Evolutionary conservation across 2,113 vertebrate genomes (phyloP).

Genomic region (Vanacampus margaritifer): DNA sequence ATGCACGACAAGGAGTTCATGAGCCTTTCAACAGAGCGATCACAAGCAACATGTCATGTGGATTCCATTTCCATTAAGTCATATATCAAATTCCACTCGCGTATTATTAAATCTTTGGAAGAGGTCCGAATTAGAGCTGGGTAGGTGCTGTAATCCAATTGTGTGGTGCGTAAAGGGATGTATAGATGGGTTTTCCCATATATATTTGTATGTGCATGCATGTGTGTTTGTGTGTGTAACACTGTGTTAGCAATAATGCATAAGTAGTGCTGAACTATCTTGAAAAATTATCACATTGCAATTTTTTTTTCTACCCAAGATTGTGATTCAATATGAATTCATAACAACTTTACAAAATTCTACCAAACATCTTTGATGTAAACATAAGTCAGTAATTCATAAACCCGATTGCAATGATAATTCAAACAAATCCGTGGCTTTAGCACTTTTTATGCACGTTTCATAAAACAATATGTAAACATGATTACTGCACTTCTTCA

Average conservation of each 20-base stretch:
- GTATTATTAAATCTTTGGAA: slow-evolving; percentile 75
- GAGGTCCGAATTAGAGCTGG: slow-evolving; percentile 44
- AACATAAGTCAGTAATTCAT: too few relatives aligned
- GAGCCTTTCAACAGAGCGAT: slow-evolving; percentile 48
- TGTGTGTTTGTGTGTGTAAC: background rate
- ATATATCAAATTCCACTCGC: slow-evolving; percentile 70
- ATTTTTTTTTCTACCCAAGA: too few relatives aligned
- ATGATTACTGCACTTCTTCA: too few relatives aligned
- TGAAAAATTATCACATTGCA: too few relatives aligned
- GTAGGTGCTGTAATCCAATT: slow-evolving; percentile 69
- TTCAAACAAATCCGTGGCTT: too few relatives aligned
- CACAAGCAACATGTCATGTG: slow-evolving; percentile 74
- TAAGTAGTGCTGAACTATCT: background rate
- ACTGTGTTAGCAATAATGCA: background rate
- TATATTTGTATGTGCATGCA: background rate
- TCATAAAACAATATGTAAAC: too few relatives aligned
- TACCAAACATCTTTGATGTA: too few relatives aligned
- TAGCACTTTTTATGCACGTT: too few relatives aligned
- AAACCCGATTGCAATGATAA: too few relatives aligned
- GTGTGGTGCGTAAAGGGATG: slow-evolving; percentile 37
- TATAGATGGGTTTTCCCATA: background rate
- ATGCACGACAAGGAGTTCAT: slow-evolving; percentile 50
- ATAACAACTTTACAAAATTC: too few relatives aligned
- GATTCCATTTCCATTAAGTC: slow-evolving; percentile 72
- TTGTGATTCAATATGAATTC: too few relatives aligned